These are phyloP conservation scores for Rosalia funebris DNA, from an alignment of 2,888 invertebrate genomes.

Conservation along the genomic window DNA sequence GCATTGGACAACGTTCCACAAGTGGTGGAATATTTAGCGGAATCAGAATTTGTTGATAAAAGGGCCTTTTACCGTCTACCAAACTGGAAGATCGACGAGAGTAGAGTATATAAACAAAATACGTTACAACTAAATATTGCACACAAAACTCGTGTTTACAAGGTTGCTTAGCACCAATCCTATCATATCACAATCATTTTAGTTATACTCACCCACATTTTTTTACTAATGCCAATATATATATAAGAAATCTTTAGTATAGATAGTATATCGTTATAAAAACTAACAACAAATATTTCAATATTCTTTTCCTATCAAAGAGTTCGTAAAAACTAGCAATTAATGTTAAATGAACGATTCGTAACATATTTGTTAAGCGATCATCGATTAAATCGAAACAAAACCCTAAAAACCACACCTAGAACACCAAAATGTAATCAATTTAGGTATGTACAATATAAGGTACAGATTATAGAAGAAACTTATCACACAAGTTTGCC, in stretches of 20 bases:
- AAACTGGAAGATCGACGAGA: slow-evolving; percentile 1
- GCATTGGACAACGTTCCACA: too few relatives aligned
- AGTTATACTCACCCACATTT: slow-evolving; percentile 41
- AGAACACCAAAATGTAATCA: slow-evolving; percentile 57
- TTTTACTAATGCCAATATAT: slow-evolving; percentile 53
- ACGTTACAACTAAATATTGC: slow-evolving; percentile 63
- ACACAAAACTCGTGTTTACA: slow-evolving; percentile 56
- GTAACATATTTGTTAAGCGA: slow-evolving; percentile 41
- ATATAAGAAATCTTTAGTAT: slow-evolving; percentile 56
- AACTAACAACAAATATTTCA: slow-evolving; percentile 57
- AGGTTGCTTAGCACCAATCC: slow-evolving; percentile 64
- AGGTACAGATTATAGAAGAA: slow-evolving; percentile 49
- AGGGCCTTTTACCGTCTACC: too few relatives aligned
- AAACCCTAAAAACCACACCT: slow-evolving; percentile 57
- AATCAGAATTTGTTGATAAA: too few relatives aligned
- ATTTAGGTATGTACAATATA: slow-evolving; percentile 52
- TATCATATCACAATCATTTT: slow-evolving; percentile 64
- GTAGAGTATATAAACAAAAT: slow-evolving; percentile 41
- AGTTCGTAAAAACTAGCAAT: slow-evolving; percentile 37
- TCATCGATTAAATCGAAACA: slow-evolving; percentile 42
- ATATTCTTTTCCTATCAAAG: slow-evolving; percentile 26
- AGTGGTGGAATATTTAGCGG: too few relatives aligned
- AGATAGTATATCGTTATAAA: slow-evolving; percentile 58
- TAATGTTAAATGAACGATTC: slow-evolving; percentile 42
- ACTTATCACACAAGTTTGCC: slow-evolving; percentile 51